Base-by-base conservation (phyloP, 1,140 invertebrate genomes). In the Potamilus streckersoni region DNA sequence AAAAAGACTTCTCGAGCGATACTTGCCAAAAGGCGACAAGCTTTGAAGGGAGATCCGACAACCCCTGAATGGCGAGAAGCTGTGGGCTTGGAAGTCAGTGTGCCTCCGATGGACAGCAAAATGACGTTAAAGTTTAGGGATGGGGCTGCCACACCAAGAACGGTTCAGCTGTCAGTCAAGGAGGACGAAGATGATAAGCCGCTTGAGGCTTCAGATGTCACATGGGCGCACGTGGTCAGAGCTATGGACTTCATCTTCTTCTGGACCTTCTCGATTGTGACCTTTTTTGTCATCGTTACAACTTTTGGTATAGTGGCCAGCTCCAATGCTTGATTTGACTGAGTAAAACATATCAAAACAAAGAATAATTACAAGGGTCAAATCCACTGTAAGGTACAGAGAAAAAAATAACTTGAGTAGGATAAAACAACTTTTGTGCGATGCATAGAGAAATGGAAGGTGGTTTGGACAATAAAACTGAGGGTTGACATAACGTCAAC, bases 241-340 rank as follows among this genome's bases (percentile, higher is more conserved):
- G 55, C 69, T 1, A 15, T 77, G 20, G 75, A 77, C 56, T 77
- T 77, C 58, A 59, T 77, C 31, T 69, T 77, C 12, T 77, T 77
- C 31, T 77, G 75, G 75, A 17, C 73, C 31, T 77, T 77, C 66
- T 67, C 72, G 20, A 27, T 68, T 14, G 61, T 77, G 13, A 72
- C 66, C 2, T 23, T 67, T 31, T n/a, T 68, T 58, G 70, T 73
- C 14, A 77, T 71, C 15, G 27, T 58, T 55, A 60, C n/a, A 12
- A 72, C 69, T 66, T 77, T 59, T 63, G 62, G 59, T 38, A 69
- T 77, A 3, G 69, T 70, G 4, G 57, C 67, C 38, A 6, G 38
- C 38, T 49, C 38, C 11, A 49, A 6, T 6, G 38, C 38, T 6
- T 49, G 38, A 49, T 49, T 49, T 49, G 6, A 49, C 38, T 49